Conservation (phyloP, 2,888 invertebrate genomes). For the Clunio marinus region DNA sequence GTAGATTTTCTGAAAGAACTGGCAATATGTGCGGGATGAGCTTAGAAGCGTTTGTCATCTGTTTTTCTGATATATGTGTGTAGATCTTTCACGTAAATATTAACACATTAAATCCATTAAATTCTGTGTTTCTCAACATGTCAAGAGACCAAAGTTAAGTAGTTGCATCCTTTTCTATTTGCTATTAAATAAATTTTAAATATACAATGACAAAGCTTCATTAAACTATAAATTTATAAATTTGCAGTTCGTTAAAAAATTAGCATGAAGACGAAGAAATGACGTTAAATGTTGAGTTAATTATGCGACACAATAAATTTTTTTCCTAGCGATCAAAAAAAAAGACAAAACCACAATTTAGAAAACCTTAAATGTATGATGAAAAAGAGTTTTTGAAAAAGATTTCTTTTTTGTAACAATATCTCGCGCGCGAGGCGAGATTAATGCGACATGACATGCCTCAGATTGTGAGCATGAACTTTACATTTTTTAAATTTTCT, state of each 20-base stretch:
- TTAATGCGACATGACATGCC: constrained; percentile 8
- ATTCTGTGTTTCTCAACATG: not conserved
- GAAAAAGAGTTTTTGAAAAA: too few species aligned
- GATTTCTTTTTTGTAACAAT: not conserved
- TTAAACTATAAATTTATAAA: too few species aligned
- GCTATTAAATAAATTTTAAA: not conserved
- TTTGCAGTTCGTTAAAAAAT: not conserved
- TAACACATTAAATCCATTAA: constrained; percentile 34
- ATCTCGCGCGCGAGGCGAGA: not conserved
- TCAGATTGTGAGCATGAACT: constrained; percentile 29
- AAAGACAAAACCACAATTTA: too few species aligned
- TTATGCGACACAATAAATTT: not conserved
- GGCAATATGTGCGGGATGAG: too few species aligned
- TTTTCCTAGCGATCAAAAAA: not conserved
- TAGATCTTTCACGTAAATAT: constrained; percentile 3
- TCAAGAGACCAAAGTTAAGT: constrained; percentile 5
- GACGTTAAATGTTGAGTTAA: constrained; percentile 17
- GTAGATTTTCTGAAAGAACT: constrained; percentile 10
- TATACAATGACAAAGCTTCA: not conserved
- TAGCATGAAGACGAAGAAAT: not conserved
- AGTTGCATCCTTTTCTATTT: constrained; percentile 19
- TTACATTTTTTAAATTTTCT: constrained; percentile 17
- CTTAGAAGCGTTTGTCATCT: constrained; percentile 20
- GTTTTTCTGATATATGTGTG: constrained; percentile 14
- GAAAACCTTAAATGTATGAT: too few species aligned